Evolutionary conservation across 2,797 vertebrate genomes (phyloP).

Genomic region (Dromococcyx pavoninus): DNA sequence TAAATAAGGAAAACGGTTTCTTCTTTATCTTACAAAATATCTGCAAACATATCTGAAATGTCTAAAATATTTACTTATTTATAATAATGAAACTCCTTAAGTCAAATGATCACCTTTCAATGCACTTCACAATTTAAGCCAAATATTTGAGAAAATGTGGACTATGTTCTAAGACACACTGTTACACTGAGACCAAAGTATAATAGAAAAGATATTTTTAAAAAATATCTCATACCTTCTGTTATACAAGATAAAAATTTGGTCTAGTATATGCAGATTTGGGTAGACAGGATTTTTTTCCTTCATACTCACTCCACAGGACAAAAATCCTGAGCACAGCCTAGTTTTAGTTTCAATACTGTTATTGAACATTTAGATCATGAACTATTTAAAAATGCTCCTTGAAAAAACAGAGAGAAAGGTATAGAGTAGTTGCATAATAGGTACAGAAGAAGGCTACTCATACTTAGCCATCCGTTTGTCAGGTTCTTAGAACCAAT

Average conservation of each 20-base stretch:
- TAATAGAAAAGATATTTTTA: background rate
- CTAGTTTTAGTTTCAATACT: background rate
- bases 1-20: rapidly evolving
- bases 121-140: background rate
- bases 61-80: background rate
- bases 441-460: background rate
- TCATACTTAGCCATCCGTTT: background rate
- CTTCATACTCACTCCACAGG: background rate
- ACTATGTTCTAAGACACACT: background rate
- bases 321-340: background rate
- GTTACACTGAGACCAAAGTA: background rate
- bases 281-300: background rate
- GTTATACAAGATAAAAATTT: background rate
- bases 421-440: background rate
- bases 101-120: background rate
- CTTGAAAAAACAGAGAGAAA: background rate
- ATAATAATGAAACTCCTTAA: background rate
- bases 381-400: background rate
- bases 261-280: background rate
- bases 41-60: background rate
- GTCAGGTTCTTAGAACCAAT: background rate
- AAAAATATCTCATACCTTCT: background rate
- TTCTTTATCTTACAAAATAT: background rate
- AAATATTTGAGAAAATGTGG: background rate
- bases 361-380: background rate